Base-by-base conservation (phyloP, 2,113 vertebrate species). In the Halichoerus grypus region DNA sequence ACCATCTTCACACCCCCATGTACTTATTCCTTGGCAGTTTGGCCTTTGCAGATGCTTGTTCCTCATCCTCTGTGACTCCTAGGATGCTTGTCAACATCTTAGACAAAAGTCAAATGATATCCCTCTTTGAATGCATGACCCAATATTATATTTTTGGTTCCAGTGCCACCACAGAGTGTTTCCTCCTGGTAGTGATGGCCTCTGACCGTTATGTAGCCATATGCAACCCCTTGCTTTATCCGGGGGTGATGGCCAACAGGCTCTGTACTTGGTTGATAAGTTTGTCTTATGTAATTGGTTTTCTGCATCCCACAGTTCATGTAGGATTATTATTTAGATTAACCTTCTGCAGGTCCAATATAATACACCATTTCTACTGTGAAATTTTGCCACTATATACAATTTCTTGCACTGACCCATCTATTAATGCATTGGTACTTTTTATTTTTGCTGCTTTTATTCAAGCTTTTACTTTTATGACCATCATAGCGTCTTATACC, bases 171-270 rank as follows among this genome's bases (percentile, higher is more conserved):
- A 94, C 87, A 51, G 97, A 98, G 83, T 91, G 96, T 55, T 97
- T 98, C 9, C 84, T 98, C 1, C 55, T 98, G 59, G 94, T 96
- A 3, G 84, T 57, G 8, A 98, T 98, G 97, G 96, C 97, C 8
- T 98, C 97, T 94, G 98, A 97, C 36, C 46, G 42, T 4, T 98
- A 96, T 36, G 92, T 84, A 5, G 96, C 98, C 67, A 96, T 98
- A 61, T 98, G 97, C 7, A 79, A 85, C 0, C 96, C 98, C 24
- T 53, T 98, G 3, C 86, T 81, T 53, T 98, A 98, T 16, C 77
- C 94, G 14, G 67, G 88, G 31, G 51, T 92, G 24, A 97, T 98
- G 95, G 96, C 98, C 57, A n/a, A 61, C 3, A 97, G 94, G 81
- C 12, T 95, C 83, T 97, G 65, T 14, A 79, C 42, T 21, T 59